Percentiles rank a stretch among this genome's conserved stretches.
These are phyloP conservation scores for Cyaniris semiargus DNA, from an alignment of 2,888 invertebrate species.

Conservation along the genomic window DNA sequence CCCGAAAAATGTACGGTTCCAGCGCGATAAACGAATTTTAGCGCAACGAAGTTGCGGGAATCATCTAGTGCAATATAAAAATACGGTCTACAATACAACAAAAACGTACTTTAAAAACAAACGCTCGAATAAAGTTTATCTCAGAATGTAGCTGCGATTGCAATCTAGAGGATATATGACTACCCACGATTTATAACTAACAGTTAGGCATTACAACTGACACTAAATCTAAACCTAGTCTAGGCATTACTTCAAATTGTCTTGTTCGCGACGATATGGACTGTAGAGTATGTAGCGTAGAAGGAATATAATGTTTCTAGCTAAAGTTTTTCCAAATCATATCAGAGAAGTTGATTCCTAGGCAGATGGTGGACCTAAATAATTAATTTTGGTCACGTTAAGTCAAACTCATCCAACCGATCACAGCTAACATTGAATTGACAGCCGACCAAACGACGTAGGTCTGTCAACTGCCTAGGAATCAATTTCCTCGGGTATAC, in stretches of 20 bases:
- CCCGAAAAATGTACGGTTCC: too few species aligned
- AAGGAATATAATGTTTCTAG: neutral
- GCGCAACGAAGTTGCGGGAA: too few species aligned
- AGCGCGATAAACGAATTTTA: too few species aligned
- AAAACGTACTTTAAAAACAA: neutral
- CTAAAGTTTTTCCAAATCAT: too few species aligned
- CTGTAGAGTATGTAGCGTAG: neutral
- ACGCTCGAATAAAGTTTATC: neutral
- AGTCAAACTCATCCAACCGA: too few species aligned
- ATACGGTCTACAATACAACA: neutral
- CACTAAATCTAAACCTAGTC: slow-evolving; percentile 55
- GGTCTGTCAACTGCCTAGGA: too few species aligned
- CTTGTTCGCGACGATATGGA: slow-evolving; percentile 48
- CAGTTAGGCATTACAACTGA: slow-evolving; percentile 42
- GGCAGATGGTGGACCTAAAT: too few species aligned
- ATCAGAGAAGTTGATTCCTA: too few species aligned
- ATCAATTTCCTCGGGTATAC: too few species aligned
- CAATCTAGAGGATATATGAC: slow-evolving; percentile 27
- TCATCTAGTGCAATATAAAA: neutral
- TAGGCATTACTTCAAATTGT: slow-evolving; percentile 56
- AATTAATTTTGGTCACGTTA: too few species aligned
- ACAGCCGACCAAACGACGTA: too few species aligned
- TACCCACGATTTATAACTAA: slow-evolving; percentile 44
- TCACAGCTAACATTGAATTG: too few species aligned
- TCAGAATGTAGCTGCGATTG: neutral